Conservation (phyloP, 2,888 invertebrate species). For the Drosophila algonquin region DNA sequence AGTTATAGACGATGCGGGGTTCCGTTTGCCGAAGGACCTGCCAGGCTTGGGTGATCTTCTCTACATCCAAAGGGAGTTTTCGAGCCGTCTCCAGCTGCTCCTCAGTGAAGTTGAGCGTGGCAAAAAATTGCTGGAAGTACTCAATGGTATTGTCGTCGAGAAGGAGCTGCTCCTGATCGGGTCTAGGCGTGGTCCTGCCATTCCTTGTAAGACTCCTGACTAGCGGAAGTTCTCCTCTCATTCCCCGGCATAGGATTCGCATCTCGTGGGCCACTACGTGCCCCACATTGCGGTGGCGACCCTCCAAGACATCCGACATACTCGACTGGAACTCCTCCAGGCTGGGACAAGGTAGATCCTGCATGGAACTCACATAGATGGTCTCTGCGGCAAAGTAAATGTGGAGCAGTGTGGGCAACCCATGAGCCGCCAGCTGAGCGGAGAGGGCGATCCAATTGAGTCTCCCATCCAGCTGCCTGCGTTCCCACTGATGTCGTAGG, state of each 20-base stretch:
- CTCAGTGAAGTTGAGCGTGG: slow-evolving; percentile 63
- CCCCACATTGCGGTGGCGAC: slow-evolving; percentile 67
- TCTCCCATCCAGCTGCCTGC: slow-evolving; percentile 44
- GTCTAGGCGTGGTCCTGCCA: neutral
- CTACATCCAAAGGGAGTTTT: slow-evolving; percentile 68
- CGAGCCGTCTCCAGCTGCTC: slow-evolving; percentile 64
- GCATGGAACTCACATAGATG: slow-evolving; percentile 73
- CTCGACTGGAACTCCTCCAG: slow-evolving; percentile 48
- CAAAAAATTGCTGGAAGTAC: slow-evolving; percentile 70
- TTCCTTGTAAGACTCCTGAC: slow-evolving; percentile 28
- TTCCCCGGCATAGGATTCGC: slow-evolving; percentile 69
- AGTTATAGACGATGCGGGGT: slow-evolving; percentile 77
- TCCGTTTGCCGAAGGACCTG: slow-evolving; percentile 65
- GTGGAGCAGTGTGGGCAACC: slow-evolving; percentile 72
- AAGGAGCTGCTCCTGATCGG: slow-evolving; percentile 33
- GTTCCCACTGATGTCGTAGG: slow-evolving; percentile 76
- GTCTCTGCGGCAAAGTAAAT: slow-evolving; percentile 79
- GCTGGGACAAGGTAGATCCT: slow-evolving; percentile 65
- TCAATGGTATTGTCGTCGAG: slow-evolving; percentile 59
- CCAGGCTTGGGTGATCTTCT: slow-evolving; percentile 60
- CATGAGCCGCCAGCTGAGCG: slow-evolving; percentile 76
- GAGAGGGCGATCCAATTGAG: slow-evolving; percentile 74
- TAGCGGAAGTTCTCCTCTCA: slow-evolving; percentile 62
- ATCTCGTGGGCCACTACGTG: slow-evolving; percentile 75
- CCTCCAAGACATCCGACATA: slow-evolving; percentile 51